Evolutionary conservation across 2,797 vertebrate genomes (phyloP).

Genomic region (Sparidentex hasta): DNA sequence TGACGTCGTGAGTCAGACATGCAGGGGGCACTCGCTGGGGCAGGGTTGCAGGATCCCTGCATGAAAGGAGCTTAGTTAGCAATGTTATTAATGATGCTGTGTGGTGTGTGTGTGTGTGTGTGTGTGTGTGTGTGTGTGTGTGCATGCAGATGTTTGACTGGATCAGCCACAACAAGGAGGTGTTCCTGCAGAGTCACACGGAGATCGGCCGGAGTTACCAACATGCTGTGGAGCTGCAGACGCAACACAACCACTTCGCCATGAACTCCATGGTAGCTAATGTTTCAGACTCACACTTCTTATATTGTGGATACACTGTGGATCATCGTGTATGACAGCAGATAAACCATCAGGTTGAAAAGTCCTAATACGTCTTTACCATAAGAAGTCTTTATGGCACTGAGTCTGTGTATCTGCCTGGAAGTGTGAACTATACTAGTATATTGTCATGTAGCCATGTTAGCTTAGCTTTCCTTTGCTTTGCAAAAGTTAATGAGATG

Average conservation of each 20-base stretch:
- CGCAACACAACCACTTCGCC: conserved; percentile 98
- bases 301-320: background rate
- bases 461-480: background rate
- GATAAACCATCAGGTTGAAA: background rate
- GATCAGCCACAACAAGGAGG: conserved; percentile 99
- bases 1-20: too few relatives aligned
- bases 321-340: background rate
- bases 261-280: conserved; percentile 97
- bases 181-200: conserved; percentile 98
- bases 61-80: background rate
- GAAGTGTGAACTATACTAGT: background rate
- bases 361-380: too few relatives aligned
- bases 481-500: too few relatives aligned
- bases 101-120: conserved; percentile 16
- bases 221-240: conserved; percentile 97
- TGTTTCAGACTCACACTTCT: background rate
- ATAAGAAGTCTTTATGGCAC: background rate
- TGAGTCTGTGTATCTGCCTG: background rate
- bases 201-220: conserved; percentile 97
- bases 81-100: background rate
- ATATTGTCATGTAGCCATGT: background rate
- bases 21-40: too few relatives aligned
- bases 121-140: conserved; percentile 2
- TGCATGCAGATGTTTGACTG: conserved; percentile 96
- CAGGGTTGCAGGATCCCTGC: too few relatives aligned